Conservation (phyloP, 2,888 invertebrate genomes). For the Lithophane leautieri region DNA sequence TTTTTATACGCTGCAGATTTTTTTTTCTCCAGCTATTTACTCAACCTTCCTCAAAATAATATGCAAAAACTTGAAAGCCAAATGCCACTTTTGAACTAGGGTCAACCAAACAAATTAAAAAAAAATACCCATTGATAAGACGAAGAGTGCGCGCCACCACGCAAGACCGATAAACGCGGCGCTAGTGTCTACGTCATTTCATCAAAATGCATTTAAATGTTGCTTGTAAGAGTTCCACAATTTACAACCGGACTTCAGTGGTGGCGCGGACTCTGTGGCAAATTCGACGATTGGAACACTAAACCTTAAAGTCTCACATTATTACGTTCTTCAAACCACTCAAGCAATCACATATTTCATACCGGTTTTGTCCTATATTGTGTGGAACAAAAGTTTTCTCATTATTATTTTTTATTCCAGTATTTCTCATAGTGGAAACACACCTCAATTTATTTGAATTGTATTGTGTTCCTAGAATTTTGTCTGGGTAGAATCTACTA, state of each 20-base stretch:
- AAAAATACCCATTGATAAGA: not conserved
- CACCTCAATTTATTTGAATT: slow-evolving; percentile 21
- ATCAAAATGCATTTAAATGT: no score
- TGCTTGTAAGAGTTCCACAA: no score
- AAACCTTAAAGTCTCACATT: not conserved
- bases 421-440: not conserved
- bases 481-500: slow-evolving; percentile 22
- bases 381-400: not conserved
- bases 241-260: no score
- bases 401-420: slow-evolving; percentile 5
- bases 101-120: not conserved
- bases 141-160: no score
- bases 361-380: not conserved
- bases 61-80: not conserved
- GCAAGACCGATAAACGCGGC: no score
- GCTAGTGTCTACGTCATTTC: no score
- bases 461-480: slow-evolving; percentile 29
- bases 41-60: not conserved
- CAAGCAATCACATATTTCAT: not conserved
- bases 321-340: not conserved
- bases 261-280: no score
- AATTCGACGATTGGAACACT: not conserved
- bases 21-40: not conserved
- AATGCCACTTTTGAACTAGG: not conserved
- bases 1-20: not conserved